Evolutionary conservation across 2,113 vertebrate species (phyloP).

Genomic region (Puffinus mauretanicus): DNA sequence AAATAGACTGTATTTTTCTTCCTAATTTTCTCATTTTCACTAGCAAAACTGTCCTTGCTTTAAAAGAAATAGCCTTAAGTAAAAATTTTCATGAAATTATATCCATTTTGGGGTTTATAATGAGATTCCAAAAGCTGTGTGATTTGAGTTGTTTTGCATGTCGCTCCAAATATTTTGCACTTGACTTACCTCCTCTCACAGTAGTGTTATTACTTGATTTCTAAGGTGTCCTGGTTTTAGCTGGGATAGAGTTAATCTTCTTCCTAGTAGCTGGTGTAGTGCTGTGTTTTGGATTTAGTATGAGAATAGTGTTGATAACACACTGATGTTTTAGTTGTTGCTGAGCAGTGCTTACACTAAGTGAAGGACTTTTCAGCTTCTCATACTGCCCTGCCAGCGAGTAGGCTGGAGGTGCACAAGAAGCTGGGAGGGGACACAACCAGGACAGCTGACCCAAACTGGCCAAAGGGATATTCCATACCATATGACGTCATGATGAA

Average conservation of each 20-base stretch:
- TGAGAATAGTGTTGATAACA: neutral
- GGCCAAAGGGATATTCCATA: neutral
- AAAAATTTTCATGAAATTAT: accelerated
- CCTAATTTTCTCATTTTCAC: neutral
- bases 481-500: neutral
- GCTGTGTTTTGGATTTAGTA: neutral
- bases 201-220: neutral
- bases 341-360: neutral
- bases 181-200: neutral
- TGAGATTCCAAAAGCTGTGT: neutral
- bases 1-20: neutral
- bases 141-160: neutral
- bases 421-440: neutral
- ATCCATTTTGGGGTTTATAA: neutral
- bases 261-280: neutral
- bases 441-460: neutral
- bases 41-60: neutral
- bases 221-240: neutral
- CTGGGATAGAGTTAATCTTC: neutral
- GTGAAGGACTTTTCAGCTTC: neutral
- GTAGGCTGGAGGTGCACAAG: neutral
- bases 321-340: neutral
- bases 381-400: neutral
- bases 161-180: neutral
- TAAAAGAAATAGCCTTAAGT: neutral